Percentiles rank a stretch among this genome's conserved stretches.
phyloP scores from a whole-genome alignment of 2,888 invertebrate genomes.

The Cecidostiba fungosa region DNA sequence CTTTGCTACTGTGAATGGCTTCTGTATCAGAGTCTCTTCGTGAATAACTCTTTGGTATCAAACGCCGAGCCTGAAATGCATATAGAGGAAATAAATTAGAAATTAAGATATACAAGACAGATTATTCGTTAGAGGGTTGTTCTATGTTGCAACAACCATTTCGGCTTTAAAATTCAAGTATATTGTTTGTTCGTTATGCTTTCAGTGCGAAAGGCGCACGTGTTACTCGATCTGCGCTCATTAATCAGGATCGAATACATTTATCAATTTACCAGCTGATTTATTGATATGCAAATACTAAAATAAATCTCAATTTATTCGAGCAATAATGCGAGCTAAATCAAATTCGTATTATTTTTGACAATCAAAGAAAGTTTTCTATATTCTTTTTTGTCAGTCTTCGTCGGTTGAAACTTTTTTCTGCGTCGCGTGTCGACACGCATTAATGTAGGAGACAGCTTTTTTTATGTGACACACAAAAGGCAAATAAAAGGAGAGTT shows the following conservation, averaged over 20 bases:
- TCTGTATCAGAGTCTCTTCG: neutral
- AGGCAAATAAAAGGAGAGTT: constrained; percentile 16
- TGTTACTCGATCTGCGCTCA: neutral
- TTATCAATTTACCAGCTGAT: neutral
- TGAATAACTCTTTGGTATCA: neutral
- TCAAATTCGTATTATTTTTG: neutral
- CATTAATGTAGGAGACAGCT: constrained; percentile 16
- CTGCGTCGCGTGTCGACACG: neutral
- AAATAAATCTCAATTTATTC: neutral
- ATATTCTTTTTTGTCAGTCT: neutral
- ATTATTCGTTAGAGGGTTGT: neutral
- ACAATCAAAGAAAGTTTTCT: neutral
- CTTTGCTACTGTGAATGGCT: neutral
- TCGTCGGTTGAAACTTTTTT: constrained; percentile 1
- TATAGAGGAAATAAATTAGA: too few species aligned
- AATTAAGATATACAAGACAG: neutral
- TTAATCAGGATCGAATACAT: neutral
- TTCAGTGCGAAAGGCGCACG: neutral
- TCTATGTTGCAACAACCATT: neutral
- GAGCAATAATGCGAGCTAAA: too few species aligned
- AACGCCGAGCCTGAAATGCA: neutral
- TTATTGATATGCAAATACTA: neutral
- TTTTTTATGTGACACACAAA: constrained; percentile 6
- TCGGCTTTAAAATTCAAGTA: too few species aligned
- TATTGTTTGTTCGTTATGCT: too few species aligned